Evolutionary conservation across 2,888 invertebrate genomes (phyloP).

Genomic region (Choristoneura rosaceana): DNA sequence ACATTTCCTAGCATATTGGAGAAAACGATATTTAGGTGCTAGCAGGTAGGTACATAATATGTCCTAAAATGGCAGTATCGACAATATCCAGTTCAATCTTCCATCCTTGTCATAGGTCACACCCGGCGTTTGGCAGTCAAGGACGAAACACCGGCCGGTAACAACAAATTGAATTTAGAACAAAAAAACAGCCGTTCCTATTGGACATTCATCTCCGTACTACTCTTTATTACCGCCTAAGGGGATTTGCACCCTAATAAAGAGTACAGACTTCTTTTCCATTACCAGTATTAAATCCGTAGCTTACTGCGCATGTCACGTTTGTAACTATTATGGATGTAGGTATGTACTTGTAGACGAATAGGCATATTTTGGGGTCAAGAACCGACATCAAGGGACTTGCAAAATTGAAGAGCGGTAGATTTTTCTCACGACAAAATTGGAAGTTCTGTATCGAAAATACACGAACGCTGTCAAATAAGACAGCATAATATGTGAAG

Average conservation of each 20-base stretch:
- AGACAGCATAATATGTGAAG: background rate
- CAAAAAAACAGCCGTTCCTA: background rate
- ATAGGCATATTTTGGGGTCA: constrained; percentile 45
- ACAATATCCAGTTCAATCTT: constrained; percentile 16
- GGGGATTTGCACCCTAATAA: background rate
- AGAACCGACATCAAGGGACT: constrained; percentile 35
- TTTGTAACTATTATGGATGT: constrained; percentile 21
- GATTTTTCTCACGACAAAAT: background rate
- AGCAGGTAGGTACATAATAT: background rate
- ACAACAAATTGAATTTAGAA: constrained; percentile 26
- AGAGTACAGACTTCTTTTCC: constrained; percentile 7
- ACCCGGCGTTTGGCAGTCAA: constrained; percentile 15
- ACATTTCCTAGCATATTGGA: no score
- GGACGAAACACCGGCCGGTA: constrained; percentile 37
- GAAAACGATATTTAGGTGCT: no score
- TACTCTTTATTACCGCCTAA: background rate
- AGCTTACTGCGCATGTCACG: constrained; percentile 72
- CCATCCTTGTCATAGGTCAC: constrained; percentile 17
- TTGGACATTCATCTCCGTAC: background rate
- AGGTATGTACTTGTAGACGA: constrained; percentile 27
- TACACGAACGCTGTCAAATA: no score
- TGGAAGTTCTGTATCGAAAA: no score
- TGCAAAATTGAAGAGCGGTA: constrained; percentile 8
- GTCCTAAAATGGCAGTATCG: background rate
- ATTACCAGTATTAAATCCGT: constrained; percentile 48